These are phyloP conservation scores for Buathra laborator DNA, from an alignment of 2,888 invertebrate genomes.

Conservation along the genomic window DNA sequence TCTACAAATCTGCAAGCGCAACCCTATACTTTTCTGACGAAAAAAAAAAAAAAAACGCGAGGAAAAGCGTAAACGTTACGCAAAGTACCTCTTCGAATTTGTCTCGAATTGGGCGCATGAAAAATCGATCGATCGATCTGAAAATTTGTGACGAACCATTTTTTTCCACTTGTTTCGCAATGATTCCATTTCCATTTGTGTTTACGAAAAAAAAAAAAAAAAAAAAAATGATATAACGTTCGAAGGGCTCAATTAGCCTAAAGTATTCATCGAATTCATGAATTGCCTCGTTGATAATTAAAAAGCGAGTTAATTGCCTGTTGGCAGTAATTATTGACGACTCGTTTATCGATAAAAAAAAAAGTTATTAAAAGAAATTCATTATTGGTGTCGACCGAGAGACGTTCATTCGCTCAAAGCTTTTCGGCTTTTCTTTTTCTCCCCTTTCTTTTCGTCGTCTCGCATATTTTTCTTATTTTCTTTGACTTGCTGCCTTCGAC, in stretches of 20 bases:
- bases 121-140: too few relatives aligned
- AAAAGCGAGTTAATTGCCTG: constrained; percentile 12
- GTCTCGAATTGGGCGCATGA: not conserved
- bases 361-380: constrained; percentile 31
- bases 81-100: not conserved
- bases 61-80: not conserved
- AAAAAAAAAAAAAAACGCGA: constrained; percentile 4
- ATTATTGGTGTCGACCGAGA: constrained; percentile 38
- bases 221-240: too few relatives aligned
- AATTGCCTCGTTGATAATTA: constrained; percentile 42
- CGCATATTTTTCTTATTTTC: constrained; percentile 1
- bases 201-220: too few relatives aligned
- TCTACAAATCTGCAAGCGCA: constrained; percentile 78
- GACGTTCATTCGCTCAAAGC: not conserved
- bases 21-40: constrained; percentile 6
- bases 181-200: too few relatives aligned
- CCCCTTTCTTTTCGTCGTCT: constrained; percentile 16
- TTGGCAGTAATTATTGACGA: constrained; percentile 36
- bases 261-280: not conserved
- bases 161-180: too few relatives aligned
- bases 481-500: not conserved
- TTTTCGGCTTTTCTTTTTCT: constrained; percentile 36
- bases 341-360: constrained; percentile 21
- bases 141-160: too few relatives aligned
- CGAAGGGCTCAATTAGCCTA: not conserved